Evolutionary conservation across 2,113 vertebrate species (phyloP).

Genomic region (Callorhinus ursinus): DNA sequence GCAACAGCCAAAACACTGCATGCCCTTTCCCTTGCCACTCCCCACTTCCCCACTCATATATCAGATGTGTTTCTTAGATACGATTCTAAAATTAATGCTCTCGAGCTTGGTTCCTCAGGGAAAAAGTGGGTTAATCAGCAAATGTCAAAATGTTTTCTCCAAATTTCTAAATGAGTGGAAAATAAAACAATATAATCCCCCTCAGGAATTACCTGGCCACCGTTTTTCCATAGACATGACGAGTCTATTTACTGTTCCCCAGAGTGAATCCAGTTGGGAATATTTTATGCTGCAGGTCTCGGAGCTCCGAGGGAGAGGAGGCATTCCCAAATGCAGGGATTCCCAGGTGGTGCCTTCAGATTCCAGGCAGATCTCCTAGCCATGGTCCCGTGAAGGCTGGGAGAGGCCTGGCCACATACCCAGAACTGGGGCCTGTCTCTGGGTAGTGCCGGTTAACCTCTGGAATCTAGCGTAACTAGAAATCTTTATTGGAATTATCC

Average conservation of each 20-base stretch:
- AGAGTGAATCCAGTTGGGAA: neutral
- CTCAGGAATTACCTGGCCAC: neutral
- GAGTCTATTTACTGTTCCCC: neutral
- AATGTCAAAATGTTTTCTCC: slow-evolving; percentile 66
- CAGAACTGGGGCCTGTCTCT: slow-evolving; percentile 6
- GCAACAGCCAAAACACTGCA: fast-evolving
- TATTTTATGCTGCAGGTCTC: neutral
- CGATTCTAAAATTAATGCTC: slow-evolving; percentile 6
- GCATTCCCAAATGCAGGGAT: neutral
- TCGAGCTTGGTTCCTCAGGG: neutral
- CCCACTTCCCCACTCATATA: too few species aligned
- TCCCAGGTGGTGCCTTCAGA: neutral
- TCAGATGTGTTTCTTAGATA: slow-evolving; percentile 25
- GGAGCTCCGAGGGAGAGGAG: neutral
- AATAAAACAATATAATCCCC: neutral
- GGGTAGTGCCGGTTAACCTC: slow-evolving; percentile 72
- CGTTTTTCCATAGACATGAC: neutral
- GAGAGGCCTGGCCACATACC: neutral
- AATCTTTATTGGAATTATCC: slow-evolving; percentile 70
- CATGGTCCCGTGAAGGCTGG: neutral
- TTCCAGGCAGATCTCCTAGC: neutral
- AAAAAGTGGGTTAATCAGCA: neutral
- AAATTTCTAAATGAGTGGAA: slow-evolving; percentile 44
- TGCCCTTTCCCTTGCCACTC: too few species aligned
- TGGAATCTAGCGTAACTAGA: slow-evolving; percentile 74